Base-by-base conservation (phyloP, 2,888 invertebrate genomes). In the Apotomis turbidana region DNA sequence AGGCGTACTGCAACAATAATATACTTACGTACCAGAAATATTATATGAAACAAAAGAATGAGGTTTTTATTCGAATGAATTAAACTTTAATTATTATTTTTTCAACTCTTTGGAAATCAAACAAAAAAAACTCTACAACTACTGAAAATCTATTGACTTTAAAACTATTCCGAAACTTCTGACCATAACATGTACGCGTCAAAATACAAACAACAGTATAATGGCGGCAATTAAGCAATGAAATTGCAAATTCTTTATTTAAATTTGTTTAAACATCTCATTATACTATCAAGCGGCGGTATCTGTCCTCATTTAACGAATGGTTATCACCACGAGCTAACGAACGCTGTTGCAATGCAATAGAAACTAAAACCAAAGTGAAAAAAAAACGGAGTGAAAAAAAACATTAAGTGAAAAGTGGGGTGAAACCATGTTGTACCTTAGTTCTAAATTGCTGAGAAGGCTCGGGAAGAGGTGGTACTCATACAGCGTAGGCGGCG, bases 361-460 rank as follows among this genome's bases (percentile, higher is more conserved):
- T 38, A 66, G 27, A 46, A 55, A 13, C 0, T 10, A 15, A 55
- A 52, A 57, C 27, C n/a, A n/a, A 8, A 8, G 41, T 15, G 6
- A 41, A 27, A 41, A 41, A 41, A 41, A 41, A 41, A 41, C 41
- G 3, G 1, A 41, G 41, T 41, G 41, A 4, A 41, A 41, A 41
- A 41, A 41, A 15, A 27, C 1, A 27, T 27, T 27, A 27, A 61
- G 67, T 67, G 41, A 38, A 62, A 54, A 62, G 58, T 38, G 38
- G 10, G 62, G 68, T 75, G 71, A 51, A 54, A 83, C 79, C 79
- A 91, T 90, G 91, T 83, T 90, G 76, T 85, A 82, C 70, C 60
- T 86, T 46, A 78, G 83, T 71, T 80, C 79, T 60, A 76, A 79
- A 77, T 77, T 80, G 59, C 72, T 82, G 63, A 85, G 79, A 13